Percentiles rank a stretch among this genome's conserved stretches.
Evolutionary conservation across 1,140 invertebrate genomes (phyloP).

Genomic region (Brachionus sp.): DNA sequence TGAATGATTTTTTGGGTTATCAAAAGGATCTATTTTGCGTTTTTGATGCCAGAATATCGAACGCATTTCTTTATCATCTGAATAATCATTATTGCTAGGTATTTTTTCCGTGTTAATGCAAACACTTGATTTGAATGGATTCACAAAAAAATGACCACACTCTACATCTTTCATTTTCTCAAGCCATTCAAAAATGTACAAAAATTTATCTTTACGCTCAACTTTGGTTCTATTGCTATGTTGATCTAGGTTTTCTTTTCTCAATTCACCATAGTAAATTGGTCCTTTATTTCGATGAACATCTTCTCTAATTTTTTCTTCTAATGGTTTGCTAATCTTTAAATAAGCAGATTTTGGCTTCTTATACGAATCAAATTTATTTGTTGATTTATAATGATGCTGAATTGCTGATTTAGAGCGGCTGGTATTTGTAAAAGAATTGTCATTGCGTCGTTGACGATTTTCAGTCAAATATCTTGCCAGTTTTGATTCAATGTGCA

Average conservation of each 20-base stretch:
- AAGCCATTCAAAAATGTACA: constrained; percentile 33
- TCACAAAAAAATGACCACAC: constrained; percentile 23
- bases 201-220: not conserved
- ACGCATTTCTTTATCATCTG: not conserved
- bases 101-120: not conserved
- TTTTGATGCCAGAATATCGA: not conserved
- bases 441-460: not conserved
- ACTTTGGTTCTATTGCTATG: not conserved
- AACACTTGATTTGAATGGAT: not conserved
- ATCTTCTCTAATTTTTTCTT: not conserved
- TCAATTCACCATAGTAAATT: constrained; percentile 12
- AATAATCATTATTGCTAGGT: not conserved
- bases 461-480: not conserved
- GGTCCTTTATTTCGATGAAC: not conserved
- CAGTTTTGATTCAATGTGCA: not conserved
- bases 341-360: constrained; percentile 9
- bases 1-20: constrained; percentile 5
- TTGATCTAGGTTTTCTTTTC: not conserved
- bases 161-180: not conserved
- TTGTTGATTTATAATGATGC: not conserved
- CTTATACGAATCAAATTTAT: not conserved
- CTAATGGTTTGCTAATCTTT: not conserved
- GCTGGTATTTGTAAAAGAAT: not conserved
- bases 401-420: not conserved
- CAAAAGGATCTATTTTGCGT: constrained; percentile 30